Base-by-base conservation (phyloP, 1,140 invertebrate genomes). In the Nasonia giraulti region DNA sequence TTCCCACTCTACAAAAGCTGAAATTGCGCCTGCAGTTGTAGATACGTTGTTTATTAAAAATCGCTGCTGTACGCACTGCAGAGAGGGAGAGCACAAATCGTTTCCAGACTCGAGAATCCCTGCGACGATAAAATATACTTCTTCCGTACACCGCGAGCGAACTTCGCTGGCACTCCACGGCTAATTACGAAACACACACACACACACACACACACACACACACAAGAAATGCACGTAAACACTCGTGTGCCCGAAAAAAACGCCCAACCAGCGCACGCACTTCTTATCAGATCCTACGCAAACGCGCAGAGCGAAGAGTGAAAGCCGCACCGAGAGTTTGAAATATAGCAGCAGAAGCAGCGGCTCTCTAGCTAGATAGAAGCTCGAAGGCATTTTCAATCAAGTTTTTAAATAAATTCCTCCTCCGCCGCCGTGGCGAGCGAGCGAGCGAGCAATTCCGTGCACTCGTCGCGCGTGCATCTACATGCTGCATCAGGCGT, bases 331-430 rank as follows among this genome's bases (percentile, higher is more conserved):
- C 47, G 47, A 17, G 14, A 50, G 47, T 50, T 50, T 50, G 0
- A 50, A 50, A 44, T 44, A 44, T 44, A 17, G 47, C 47, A 62
- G 6, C 20, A 62, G 37, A 5, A 40, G 37, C 37, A 40, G 37
- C 37, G 7, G 40, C 40, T 44, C 40, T 44, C 40, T 62, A 62
- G 55, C 17, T 5, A n/a, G 20, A 7, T 44, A 62, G 55, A 62
- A 55, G 5, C 55, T 80, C 20, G 78, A 17, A 69, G 12, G 77
- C 50, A 68, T 20, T 40, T 47, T 80, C 79, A 47, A 71, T 73
- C 68, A 27, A 50, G 80, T 37, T 74, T 74, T 81, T 74, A 55
- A 81, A 81, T 31, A 27, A 73, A 74, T 73, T 69, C 40, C 17
- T 27, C 14, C 11, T 37, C 66, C 12, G 80, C n/a, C 33, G 37